Evolutionary conservation across 2,797 vertebrate genomes (phyloP).

Genomic region (Danio kyathit): DNA sequence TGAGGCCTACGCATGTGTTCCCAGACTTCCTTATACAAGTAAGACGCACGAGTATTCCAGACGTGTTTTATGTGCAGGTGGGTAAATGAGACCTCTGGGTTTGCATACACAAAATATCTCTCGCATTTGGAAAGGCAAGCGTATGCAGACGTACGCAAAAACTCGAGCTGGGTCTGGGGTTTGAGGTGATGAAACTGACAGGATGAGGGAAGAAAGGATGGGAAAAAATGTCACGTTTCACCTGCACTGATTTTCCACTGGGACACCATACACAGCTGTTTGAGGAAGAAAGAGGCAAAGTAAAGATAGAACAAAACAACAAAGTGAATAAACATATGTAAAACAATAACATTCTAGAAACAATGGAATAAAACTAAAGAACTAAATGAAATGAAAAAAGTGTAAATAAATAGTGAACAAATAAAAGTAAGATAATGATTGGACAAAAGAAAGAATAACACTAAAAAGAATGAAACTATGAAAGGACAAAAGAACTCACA

Average conservation of each 20-base stretch:
- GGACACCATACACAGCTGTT: constrained; percentile 8
- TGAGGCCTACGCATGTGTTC: constrained; percentile 4
- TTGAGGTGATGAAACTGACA: background rate
- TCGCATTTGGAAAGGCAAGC: background rate
- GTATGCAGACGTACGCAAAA: background rate
- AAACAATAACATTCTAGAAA: too few relatives aligned
- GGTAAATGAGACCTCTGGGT: constrained; percentile 3
- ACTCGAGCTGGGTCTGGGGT: background rate
- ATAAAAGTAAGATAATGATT: too few relatives aligned
- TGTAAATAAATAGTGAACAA: background rate
- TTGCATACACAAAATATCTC: constrained; percentile 31
- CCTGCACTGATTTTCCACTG: background rate
- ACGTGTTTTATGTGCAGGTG: constrained; percentile 16
- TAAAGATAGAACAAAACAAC: background rate
- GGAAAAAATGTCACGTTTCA: constrained; percentile 8
- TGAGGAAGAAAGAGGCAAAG: background rate
- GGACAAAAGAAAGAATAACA: background rate
- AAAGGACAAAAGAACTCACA: background rate
- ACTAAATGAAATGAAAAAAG: background rate
- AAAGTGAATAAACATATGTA: background rate
- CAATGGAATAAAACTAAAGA: too few relatives aligned
- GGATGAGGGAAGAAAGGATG: background rate
- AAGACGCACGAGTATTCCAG: background rate
- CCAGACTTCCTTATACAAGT: constrained; percentile 11
- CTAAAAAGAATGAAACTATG: background rate